Evolutionary conservation across 2,888 invertebrate genomes (phyloP), one percentile per base, ranked within the genome.

Genomic region (Labia minor): DNA sequence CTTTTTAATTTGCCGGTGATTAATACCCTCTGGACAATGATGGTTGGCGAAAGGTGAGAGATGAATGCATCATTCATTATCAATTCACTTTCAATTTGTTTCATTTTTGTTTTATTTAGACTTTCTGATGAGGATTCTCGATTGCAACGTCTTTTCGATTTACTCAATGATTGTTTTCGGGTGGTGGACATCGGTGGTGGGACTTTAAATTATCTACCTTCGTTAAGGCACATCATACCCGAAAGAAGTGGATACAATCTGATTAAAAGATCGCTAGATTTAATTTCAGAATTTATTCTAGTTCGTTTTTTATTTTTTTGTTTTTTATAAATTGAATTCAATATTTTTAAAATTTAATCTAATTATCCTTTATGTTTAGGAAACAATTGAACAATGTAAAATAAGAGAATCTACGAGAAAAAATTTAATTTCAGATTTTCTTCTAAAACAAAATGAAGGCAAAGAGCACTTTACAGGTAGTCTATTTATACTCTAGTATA

Each of bases 11-110:
- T 85, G 49, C 81, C 85, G 0, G 84, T 87, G 1, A 76, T 88
- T 69, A 89, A 89, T 74, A 81, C 85, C 0, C 74, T 88, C 18
- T 89, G 89, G 89, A 82, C 81, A 19, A 84, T 86, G 78, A 80
- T 86, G 65, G 87, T 88, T 64, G 87, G 87, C 72, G 77, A 81
- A 76, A 80, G 86, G 16, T 70, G 63, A 26, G 26, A n/a, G n/a
- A n/a, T n/a, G n/a, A n/a, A n/a, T n/a, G n/a, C n/a, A n/a, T 14
- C 61, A 61, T 11, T 11, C 14, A 65, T 66, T 67, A 21, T 16
- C 37, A 62, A 20, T 49, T 61, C 64, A 37, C 21, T 64, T 65
- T 65, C 67, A 67, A 21, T 63, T 67, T 63, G 62, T 14, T 62
- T 1, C 4, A n/a, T 1, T n/a, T 21, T 26, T 26, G 8, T 26